These are phyloP conservation scores for Takifugu rubripes DNA, from an alignment of 2,797 vertebrate species.

Conservation along the genomic window DNA sequence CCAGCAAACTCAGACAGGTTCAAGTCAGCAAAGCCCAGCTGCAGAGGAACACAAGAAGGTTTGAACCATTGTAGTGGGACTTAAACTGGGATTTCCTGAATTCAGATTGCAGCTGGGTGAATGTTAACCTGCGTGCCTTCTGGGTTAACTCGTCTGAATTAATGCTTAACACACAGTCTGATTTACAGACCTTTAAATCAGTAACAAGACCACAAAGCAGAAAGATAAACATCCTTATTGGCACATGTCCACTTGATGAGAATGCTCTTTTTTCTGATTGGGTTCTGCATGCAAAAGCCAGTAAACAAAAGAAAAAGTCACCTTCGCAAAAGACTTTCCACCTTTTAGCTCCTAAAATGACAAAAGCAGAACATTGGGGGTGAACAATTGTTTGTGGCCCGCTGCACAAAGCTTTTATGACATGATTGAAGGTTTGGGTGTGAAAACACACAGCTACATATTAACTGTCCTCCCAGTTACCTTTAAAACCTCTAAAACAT, in stretches of 20 bases:
- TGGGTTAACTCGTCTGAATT: constrained; percentile 23
- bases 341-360: constrained; percentile 90
- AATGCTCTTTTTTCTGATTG: constrained; percentile 16
- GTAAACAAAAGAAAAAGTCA: constrained; percentile 58
- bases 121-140: too few species aligned
- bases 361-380: constrained; percentile 9
- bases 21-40: constrained; percentile 97
- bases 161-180: constrained; percentile 45
- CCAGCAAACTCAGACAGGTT: constrained; percentile 97
- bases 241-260: constrained; percentile 19
- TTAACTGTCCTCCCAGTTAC: constrained; percentile 5
- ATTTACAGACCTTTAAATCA: constrained; percentile 44
- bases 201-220: constrained; percentile 41
- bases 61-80: background rate
- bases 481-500: too few species aligned
- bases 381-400: too few species aligned
- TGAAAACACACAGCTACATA: constrained; percentile 22
- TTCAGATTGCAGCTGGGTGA: too few species aligned
- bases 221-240: constrained; percentile 26
- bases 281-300: constrained; percentile 18
- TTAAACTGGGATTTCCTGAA: background rate
- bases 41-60: constrained; percentile 20
- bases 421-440: background rate
- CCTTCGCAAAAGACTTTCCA: constrained; percentile 94
- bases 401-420: background rate